phyloP scores from a whole-genome alignment of 2,113 vertebrate genomes.

The Syngnathus typhle region DNA sequence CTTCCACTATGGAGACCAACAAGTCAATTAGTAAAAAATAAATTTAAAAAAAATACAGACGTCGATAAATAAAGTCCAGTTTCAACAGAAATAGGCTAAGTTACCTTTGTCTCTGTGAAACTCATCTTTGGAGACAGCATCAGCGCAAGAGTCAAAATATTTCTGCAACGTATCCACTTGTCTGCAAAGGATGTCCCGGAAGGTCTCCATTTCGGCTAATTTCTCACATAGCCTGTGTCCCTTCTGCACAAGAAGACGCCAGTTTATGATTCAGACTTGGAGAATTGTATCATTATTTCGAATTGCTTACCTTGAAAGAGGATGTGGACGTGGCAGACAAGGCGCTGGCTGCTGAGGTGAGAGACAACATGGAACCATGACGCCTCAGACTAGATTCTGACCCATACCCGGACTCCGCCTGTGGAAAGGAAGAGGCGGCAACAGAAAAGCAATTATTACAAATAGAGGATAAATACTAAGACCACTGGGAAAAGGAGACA shows the following conservation, averaged over 20 bases:
- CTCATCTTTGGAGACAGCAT: conserved; percentile 89
- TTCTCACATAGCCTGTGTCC: conserved; percentile 94
- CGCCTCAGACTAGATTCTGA: conserved; percentile 92
- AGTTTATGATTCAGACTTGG: background rate
- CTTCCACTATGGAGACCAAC: conserved; percentile 77
- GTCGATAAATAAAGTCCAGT: no score
- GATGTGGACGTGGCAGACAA: conserved; percentile 94
- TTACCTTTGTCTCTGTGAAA: conserved; percentile 92
- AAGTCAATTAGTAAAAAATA: conserved; percentile 1
- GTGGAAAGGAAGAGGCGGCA: conserved; percentile 3
- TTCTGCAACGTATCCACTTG: conserved; percentile 77
- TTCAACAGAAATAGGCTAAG: background rate
- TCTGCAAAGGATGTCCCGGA: conserved; percentile 86
- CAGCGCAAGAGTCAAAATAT: conserved; percentile 78
- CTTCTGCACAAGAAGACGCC: conserved; percentile 70
- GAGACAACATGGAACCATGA: conserved; percentile 95
- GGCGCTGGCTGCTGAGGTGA: conserved; percentile 92
- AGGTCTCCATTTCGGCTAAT: conserved; percentile 98
- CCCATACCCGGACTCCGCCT: conserved; percentile 91
- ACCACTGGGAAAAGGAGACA: background rate
- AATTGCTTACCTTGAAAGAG: conserved; percentile 85
- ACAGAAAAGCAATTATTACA: background rate
- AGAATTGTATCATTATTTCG: background rate
- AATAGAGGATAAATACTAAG: background rate
- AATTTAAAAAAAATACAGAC: no score